Conservation (phyloP, 2,888 invertebrate species). For the Orchesella flavescens region DNA sequence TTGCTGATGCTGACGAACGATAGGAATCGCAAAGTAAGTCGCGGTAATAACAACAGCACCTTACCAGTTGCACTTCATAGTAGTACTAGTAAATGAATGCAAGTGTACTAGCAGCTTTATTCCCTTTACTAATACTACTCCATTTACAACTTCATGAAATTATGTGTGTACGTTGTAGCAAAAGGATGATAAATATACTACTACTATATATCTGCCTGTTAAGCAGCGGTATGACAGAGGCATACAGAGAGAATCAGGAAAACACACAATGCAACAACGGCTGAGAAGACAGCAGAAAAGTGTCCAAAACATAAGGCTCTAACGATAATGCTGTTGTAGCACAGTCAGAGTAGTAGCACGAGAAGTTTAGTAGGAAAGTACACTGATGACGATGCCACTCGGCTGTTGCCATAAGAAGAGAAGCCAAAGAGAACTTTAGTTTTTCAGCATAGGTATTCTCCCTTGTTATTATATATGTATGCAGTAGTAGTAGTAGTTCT, state of each 20-base stretch:
- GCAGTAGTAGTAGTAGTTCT: background rate
- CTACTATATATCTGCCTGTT: too few species aligned
- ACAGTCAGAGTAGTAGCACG: too few species aligned
- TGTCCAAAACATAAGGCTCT: too few species aligned
- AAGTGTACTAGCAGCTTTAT: background rate
- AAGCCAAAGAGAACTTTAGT: background rate
- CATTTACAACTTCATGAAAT: too few species aligned
- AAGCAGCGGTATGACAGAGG: conserved; percentile 15
- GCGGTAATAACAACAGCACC: background rate
- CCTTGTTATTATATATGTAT: background rate
- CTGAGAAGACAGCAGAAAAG: background rate
- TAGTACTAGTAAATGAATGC: conserved; percentile 33
- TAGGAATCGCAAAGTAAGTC: too few species aligned
- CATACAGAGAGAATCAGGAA: conserved; percentile 12
- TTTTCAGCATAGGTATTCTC: conserved; percentile 10
- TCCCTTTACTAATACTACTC: too few species aligned
- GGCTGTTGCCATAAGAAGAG: too few species aligned
- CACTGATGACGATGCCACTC: too few species aligned
- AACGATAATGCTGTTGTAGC: too few species aligned
- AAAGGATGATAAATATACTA: background rate
- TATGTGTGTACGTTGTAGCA: background rate
- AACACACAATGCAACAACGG: background rate
- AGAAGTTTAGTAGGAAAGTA: too few species aligned
- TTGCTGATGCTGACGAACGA: too few species aligned
- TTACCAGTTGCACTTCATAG: conserved; percentile 43